Conservation (phyloP, 2,888 invertebrate genomes). For the Toxonevra muliebris region DNA sequence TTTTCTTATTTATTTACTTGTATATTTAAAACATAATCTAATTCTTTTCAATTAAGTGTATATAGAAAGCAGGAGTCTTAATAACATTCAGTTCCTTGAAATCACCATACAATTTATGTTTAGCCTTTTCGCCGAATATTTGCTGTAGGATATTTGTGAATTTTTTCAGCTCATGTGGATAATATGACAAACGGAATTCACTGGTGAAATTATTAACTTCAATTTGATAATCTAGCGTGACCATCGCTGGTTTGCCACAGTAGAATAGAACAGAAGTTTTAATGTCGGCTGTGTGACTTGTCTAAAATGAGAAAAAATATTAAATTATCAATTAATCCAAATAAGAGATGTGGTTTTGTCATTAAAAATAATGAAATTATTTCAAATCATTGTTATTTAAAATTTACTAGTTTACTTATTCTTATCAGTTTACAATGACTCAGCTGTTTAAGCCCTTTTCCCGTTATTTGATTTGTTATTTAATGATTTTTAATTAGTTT, state of each 20-base stretch:
- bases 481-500: too few species aligned
- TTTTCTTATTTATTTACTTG: too few species aligned
- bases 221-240: conserved; percentile 85
- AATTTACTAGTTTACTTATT: not conserved
- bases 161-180: conserved; percentile 79
- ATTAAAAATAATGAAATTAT: not conserved
- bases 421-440: not conserved
- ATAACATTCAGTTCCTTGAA: conserved; percentile 76
- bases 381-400: too few species aligned
- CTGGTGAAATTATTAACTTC: conserved; percentile 70
- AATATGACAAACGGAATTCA: conserved; percentile 87
- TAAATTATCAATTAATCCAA: not conserved
- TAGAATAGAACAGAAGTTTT: conserved; percentile 86
- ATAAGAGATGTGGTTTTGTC: not conserved
- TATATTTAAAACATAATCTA: not conserved
- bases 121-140: conserved; percentile 73
- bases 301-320: conserved; percentile 68
- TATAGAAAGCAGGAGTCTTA: conserved; percentile 80
- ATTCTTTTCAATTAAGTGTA: conserved; percentile 80
- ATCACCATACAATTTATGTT: conserved; percentile 81
- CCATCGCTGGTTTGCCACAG: conserved; percentile 77
- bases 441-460: not conserved
- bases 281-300: conserved; percentile 82
- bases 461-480: too few species aligned
- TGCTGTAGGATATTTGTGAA: conserved; percentile 78